Conservation (phyloP, 2,113 vertebrate genomes). For the Fulmarus glacialis region DNA sequence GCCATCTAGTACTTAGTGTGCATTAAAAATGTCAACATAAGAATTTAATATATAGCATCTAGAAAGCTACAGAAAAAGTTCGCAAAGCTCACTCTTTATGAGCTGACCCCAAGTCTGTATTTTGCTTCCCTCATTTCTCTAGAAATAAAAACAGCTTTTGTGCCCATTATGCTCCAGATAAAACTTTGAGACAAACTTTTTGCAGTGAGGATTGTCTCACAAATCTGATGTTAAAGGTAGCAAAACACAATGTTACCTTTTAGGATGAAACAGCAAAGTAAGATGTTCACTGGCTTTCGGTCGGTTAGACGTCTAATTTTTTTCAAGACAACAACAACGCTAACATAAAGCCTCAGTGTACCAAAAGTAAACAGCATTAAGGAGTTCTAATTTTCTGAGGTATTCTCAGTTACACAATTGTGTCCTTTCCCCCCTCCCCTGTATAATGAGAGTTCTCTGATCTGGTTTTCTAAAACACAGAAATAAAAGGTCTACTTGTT, state of each 20-base stretch:
- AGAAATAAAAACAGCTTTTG: not conserved
- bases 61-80: not conserved
- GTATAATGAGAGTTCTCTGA: not conserved
- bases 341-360: not conserved
- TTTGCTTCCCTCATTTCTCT: not conserved
- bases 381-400: not conserved
- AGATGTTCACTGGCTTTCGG: not conserved
- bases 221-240: not conserved
- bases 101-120: not conserved
- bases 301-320: not conserved
- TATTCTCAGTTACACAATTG: not conserved
- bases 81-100: fast-evolving
- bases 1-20: not conserved
- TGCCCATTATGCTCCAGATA: not conserved
- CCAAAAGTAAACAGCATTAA: not conserved
- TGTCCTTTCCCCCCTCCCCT: fast-evolving
- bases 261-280: not conserved
- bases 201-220: not conserved
- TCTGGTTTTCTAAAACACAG: not conserved
- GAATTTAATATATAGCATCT: not conserved
- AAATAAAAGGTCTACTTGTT: not conserved
- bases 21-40: not conserved
- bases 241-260: not conserved
- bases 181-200: not conserved
- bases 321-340: not conserved